phyloP scores from a whole-genome alignment of 2,113 vertebrate genomes.

The Agapornis roseicollis region DNA sequence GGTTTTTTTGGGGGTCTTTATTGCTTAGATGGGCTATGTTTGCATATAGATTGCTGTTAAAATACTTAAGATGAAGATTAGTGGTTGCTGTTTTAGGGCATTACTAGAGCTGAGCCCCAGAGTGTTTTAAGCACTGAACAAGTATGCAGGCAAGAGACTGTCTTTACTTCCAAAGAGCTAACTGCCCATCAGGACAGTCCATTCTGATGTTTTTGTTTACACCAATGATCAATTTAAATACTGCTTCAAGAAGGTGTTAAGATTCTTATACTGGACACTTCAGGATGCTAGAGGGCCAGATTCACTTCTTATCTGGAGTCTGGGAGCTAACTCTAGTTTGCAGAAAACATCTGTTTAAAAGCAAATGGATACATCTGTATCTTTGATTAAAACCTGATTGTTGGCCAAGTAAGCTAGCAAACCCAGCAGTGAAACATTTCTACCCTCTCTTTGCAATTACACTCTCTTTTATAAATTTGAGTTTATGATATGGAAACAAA shows the following conservation, averaged over 20 bases:
- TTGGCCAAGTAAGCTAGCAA: not conserved
- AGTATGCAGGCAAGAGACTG: not conserved
- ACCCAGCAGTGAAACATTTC: not conserved
- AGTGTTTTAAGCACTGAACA: not conserved
- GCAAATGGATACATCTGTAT: not conserved
- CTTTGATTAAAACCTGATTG: constrained; percentile 1
- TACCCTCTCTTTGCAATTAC: not conserved
- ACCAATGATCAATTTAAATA: not conserved
- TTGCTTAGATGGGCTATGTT: not conserved
- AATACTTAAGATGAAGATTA: not conserved
- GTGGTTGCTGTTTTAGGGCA: not conserved
- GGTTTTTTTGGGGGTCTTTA: not conserved
- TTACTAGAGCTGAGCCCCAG: not conserved
- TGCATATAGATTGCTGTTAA: not conserved
- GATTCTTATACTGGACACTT: not conserved
- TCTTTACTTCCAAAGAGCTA: not conserved
- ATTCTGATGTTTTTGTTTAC: not conserved
- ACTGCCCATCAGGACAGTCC: not conserved
- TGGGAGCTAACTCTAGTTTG: not conserved
- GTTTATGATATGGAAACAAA: not conserved
- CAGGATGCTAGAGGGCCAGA: not conserved
- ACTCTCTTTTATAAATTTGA: not conserved
- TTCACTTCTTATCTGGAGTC: not conserved
- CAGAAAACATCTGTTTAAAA: not conserved
- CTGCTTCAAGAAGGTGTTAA: not conserved